phyloP scores from a whole-genome alignment of 1,140 invertebrate species.

The Mamestra configurata region DNA sequence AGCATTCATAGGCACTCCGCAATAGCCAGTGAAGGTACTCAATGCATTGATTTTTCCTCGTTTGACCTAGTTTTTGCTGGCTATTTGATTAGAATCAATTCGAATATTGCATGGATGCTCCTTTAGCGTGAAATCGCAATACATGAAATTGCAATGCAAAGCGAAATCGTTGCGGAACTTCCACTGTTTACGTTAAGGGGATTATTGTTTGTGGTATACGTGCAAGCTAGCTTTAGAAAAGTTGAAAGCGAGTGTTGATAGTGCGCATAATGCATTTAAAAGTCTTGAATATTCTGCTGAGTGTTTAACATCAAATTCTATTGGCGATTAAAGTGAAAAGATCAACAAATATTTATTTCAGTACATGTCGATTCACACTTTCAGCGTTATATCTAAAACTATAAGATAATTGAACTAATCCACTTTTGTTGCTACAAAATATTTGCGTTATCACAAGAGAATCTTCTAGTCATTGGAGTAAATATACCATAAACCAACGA shows the following conservation, averaged over 20 bases:
- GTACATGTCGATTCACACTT: too few species aligned
- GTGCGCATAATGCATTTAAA: too few species aligned
- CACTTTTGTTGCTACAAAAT: neutral
- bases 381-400: too few species aligned
- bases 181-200: conserved; percentile 4
- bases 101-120: conserved; percentile 19
- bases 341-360: too few species aligned
- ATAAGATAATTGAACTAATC: too few species aligned
- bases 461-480: too few species aligned
- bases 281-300: too few species aligned
- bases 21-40: neutral
- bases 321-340: too few species aligned
- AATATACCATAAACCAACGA: too few species aligned
- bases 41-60: conserved; percentile 38
- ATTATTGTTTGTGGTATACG: conserved; percentile 14
- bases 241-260: neutral
- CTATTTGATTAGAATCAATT: conserved; percentile 42
- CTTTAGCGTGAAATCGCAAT: conserved; percentile 40
- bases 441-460: neutral
- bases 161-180: conserved; percentile 15
- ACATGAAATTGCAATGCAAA: conserved; percentile 33
- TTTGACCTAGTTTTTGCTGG: conserved; percentile 41
- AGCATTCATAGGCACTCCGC: conserved; percentile 20
- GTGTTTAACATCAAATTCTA: too few species aligned
- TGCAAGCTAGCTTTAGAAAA: neutral